These are phyloP conservation scores for Caenorhabditis zanzibari DNA, from an alignment of 2,888 invertebrate species.

Conservation along the genomic window DNA sequence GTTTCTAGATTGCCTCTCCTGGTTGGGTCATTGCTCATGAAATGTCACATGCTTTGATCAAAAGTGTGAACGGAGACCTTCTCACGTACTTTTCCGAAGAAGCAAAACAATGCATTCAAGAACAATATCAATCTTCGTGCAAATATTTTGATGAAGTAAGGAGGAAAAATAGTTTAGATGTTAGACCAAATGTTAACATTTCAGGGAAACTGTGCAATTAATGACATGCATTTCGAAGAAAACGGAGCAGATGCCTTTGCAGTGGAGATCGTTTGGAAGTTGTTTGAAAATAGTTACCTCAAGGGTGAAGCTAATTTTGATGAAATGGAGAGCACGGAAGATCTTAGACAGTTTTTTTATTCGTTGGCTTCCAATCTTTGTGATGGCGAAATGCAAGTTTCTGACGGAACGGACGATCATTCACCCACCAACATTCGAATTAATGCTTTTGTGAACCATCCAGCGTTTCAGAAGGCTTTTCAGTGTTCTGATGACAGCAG, in stretches of 20 bases:
- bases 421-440: conserved; percentile 1
- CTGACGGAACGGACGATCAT: neutral
- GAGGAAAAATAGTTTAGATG: neutral
- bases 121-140: neutral
- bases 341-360: neutral
- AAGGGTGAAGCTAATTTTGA: too few relatives aligned
- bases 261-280: neutral
- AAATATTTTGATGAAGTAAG: conserved; percentile 14
- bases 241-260: conserved; percentile 28
- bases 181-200: neutral
- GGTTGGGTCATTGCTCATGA: conserved; percentile 22
- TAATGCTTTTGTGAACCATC: conserved; percentile 31
- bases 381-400: neutral
- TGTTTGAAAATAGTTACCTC: neutral
- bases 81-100: conserved; percentile 6
- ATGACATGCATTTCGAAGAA: neutral
- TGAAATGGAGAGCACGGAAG: neutral
- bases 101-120: conserved; percentile 17
- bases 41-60: conserved; percentile 7
- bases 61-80: neutral
- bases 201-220: neutral
- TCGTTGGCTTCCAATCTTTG: neutral
- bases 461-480: conserved; percentile 35
- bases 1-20: conserved; percentile 5
- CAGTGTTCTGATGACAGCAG: conserved; percentile 31